Evolutionary conservation across 2,888 invertebrate genomes (phyloP).

Genomic region (Cheilosia vulpina): DNA sequence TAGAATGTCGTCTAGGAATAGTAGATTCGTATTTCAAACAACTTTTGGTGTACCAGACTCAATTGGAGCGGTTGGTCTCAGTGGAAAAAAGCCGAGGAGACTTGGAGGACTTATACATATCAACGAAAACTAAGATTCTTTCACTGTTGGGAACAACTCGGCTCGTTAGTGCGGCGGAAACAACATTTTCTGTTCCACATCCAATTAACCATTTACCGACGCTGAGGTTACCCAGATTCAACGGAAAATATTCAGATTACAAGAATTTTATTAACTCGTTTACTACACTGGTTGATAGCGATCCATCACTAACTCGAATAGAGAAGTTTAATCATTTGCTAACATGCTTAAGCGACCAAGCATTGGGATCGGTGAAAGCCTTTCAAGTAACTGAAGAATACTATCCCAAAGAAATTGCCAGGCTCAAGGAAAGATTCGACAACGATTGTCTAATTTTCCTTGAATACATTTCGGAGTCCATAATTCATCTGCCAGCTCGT

Average conservation of each 20-base stretch:
- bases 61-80: conserved; percentile 4
- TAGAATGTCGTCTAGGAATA: too few species aligned
- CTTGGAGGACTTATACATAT: conserved; percentile 28
- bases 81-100: conserved; percentile 2
- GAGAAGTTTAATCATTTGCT: conserved; percentile 31
- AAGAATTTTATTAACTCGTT: conserved; percentile 25
- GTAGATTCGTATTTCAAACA: too few species aligned
- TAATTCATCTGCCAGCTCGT: too few species aligned
- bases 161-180: not conserved
- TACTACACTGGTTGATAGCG: conserved; percentile 10
- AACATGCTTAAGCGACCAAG: conserved; percentile 23
- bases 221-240: conserved; percentile 18
- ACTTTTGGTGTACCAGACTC: too few species aligned
- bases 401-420: conserved; percentile 29
- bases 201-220: conserved; percentile 11
- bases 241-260: conserved; percentile 42
- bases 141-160: conserved; percentile 4
- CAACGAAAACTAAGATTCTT: conserved; percentile 13
- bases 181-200: not conserved
- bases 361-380: not conserved
- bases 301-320: conserved; percentile 1
- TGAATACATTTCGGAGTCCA: conserved; percentile 22
- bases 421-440: conserved; percentile 34
- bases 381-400: conserved; percentile 20
- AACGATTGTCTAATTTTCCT: conserved; percentile 42